Percentiles rank a stretch among this genome's conserved stretches.
Evolutionary conservation across 2,113 vertebrate genomes (phyloP).

Genomic region (Spheniscus mendiculus): DNA sequence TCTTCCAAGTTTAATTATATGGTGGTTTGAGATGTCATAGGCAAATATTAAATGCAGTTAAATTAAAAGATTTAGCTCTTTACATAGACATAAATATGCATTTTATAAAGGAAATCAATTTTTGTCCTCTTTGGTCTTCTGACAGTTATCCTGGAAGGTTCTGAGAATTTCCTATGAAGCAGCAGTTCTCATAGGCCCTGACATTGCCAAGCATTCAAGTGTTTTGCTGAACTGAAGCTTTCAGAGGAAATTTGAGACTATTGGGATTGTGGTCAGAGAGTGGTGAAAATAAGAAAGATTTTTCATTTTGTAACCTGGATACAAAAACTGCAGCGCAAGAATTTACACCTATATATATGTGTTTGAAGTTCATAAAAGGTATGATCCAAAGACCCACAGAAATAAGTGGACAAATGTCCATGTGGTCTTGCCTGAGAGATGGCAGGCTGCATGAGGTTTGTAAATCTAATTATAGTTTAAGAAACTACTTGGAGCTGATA

Average conservation of each 20-base stretch:
- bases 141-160: not conserved
- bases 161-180: not conserved
- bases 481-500: not conserved
- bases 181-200: not conserved
- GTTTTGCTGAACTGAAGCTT: not conserved
- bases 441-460: not conserved
- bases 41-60: slow-evolving; percentile 43
- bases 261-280: not conserved
- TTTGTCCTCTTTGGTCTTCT: not conserved
- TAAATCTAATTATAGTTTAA: slow-evolving; percentile 27
- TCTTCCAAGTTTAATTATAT: slow-evolving; percentile 26
- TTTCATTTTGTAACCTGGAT: not conserved
- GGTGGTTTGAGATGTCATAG: slow-evolving; percentile 27
- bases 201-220: not conserved
- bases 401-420: not conserved
- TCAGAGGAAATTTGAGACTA: not conserved
- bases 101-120: not conserved
- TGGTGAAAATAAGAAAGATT: not conserved
- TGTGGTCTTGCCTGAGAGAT: not conserved
- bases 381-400: not conserved
- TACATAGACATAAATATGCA: not conserved
- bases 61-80: slow-evolving; percentile 25
- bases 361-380: not conserved
- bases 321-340: not conserved
- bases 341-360: not conserved